Evolutionary conservation across 2,113 vertebrate genomes (phyloP).

Genomic region (Lipotes vexillifer): DNA sequence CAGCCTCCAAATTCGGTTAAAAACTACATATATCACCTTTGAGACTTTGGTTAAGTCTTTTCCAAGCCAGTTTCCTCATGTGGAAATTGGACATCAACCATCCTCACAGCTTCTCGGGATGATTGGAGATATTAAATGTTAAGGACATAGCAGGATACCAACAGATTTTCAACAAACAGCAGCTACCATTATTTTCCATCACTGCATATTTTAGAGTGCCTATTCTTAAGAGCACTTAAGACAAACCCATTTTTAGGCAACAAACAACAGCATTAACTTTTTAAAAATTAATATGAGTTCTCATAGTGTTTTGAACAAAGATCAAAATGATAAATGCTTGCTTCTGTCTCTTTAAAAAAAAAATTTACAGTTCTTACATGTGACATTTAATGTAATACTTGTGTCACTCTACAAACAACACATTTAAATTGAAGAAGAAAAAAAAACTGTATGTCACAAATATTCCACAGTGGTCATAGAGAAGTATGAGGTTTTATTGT

Average conservation of each 20-base stretch:
- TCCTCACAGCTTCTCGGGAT: background rate
- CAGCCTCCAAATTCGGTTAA: background rate
- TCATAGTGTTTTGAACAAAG: slow-evolving; percentile 32
- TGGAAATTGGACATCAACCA: background rate
- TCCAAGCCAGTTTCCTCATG: background rate
- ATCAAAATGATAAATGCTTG: background rate
- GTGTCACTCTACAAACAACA: slow-evolving; percentile 38
- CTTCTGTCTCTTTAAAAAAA: background rate
- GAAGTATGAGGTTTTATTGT: background rate
- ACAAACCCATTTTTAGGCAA: background rate
- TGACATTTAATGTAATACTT: background rate
- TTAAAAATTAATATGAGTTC: background rate
- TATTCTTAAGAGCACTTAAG: background rate
- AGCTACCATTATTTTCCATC: background rate
- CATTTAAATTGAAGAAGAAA: slow-evolving; percentile 47
- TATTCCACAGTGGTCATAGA: background rate
- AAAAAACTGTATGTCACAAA: background rate
- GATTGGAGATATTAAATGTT: background rate
- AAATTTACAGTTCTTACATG: slow-evolving; percentile 15
- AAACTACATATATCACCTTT: background rate
- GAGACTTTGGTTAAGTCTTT: background rate
- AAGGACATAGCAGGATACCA: background rate
- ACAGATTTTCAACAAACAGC: background rate
- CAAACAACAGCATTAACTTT: background rate
- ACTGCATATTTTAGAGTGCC: background rate